Conservation (phyloP, 2,888 invertebrate species). For the Idaea straminata region DNA sequence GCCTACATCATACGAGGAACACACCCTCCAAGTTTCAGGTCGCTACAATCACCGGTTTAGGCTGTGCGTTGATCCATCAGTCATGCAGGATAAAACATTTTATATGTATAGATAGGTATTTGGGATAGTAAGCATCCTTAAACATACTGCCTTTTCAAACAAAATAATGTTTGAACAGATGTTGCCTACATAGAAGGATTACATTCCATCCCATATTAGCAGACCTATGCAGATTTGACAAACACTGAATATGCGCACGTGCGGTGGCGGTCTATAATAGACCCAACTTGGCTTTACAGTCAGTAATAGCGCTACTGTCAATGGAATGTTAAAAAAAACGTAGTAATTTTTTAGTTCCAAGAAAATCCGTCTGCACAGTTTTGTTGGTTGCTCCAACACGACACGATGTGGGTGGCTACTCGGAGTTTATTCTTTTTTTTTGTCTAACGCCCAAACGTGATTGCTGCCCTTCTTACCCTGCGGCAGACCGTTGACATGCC, state of each 20-base stretch:
- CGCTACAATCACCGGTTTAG: too few relatives aligned
- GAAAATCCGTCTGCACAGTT: background rate
- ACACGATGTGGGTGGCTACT: constrained; percentile 16
- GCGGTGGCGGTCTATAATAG: background rate
- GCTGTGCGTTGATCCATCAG: too few relatives aligned
- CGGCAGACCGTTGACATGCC: constrained; percentile 26
- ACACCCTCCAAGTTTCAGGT: too few relatives aligned
- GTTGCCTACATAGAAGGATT: background rate
- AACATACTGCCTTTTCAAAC: too few relatives aligned
- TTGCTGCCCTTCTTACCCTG: constrained; percentile 43
- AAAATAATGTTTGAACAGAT: background rate
- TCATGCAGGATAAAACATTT: too few relatives aligned
- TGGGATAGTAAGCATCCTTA: too few relatives aligned
- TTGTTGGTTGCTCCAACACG: background rate
- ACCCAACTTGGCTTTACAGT: background rate
- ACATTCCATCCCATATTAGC: background rate
- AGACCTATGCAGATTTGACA: background rate
- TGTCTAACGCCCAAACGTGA: constrained; percentile 48
- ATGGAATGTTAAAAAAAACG: background rate
- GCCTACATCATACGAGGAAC: too few relatives aligned
- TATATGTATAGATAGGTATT: too few relatives aligned
- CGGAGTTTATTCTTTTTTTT: constrained; percentile 31
- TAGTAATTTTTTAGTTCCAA: background rate
- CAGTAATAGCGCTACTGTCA: background rate
- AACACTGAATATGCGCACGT: background rate